A percentile compares a stretch with the other conserved stretches of the same genome.
These are phyloP conservation scores for Dendrocincla tyrannina DNA, from an alignment of 2,797 vertebrate species.

Conservation along the genomic window DNA sequence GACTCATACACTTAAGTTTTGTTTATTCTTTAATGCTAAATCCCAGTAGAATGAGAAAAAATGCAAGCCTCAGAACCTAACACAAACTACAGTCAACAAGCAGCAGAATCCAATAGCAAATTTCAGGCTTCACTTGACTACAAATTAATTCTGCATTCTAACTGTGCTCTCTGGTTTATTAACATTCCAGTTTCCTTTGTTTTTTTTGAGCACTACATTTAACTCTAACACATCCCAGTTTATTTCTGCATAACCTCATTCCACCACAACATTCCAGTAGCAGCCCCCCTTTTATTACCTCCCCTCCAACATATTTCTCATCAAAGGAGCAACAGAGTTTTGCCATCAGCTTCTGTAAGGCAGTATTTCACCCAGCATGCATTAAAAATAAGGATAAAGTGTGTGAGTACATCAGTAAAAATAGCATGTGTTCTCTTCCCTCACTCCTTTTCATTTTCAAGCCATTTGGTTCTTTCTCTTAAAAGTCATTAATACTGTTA, in stretches of 20 bases:
- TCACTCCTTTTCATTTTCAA: background rate
- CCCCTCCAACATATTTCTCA: background rate
- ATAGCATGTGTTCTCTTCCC: fast-evolving
- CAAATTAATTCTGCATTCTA: conserved; percentile 64
- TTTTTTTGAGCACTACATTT: conserved; percentile 34
- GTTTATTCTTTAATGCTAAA: background rate
- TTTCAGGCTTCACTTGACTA: conserved; percentile 56
- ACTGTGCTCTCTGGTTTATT: conserved; percentile 50
- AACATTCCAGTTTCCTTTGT: conserved; percentile 59
- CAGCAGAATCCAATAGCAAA: conserved; percentile 33
- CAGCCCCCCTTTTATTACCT: background rate
- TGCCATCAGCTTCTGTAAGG: background rate
- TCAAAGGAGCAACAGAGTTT: background rate
- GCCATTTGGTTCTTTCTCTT: background rate
- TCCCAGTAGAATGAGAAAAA: background rate
- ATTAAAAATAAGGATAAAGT: background rate
- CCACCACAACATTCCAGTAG: background rate
- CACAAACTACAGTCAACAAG: conserved; percentile 15
- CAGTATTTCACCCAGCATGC: background rate
- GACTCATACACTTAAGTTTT: background rate
- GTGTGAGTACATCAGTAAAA: background rate
- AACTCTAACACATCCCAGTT: conserved; percentile 27
- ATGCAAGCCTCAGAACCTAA: background rate
- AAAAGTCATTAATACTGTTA: background rate
- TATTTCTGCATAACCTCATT: conserved; percentile 16